phyloP scores from a whole-genome alignment of 2,888 invertebrate species.

The Mechanitis mazaeus region DNA sequence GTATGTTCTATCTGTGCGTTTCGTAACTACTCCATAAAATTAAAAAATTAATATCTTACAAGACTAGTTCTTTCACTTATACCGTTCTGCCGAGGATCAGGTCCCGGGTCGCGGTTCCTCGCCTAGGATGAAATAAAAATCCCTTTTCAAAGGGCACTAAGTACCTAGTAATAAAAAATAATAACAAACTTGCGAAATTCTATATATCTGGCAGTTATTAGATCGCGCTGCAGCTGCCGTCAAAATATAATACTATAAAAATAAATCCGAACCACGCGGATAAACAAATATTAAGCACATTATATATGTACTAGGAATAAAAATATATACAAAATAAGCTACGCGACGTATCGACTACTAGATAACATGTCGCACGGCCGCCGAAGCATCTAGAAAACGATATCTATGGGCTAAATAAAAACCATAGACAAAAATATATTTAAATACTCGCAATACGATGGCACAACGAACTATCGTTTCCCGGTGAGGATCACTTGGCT shows the following conservation, averaged over 20 bases:
- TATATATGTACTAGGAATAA: slow-evolving; percentile 38
- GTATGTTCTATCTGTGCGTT: slow-evolving; percentile 17
- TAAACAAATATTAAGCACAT: slow-evolving; percentile 45
- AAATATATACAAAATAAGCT: slow-evolving; percentile 61
- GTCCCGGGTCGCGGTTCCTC: slow-evolving; percentile 32
- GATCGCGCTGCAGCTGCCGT: slow-evolving; percentile 39
- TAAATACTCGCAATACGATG: not conserved
- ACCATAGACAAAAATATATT: not conserved
- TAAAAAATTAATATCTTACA: slow-evolving; percentile 24
- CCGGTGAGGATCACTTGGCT: slow-evolving; percentile 47
- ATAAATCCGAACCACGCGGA: slow-evolving; percentile 34
- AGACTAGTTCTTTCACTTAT: slow-evolving; percentile 36
- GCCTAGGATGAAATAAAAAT: slow-evolving; percentile 32
- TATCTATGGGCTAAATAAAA: too few relatives aligned
- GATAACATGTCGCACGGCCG: slow-evolving; percentile 43
- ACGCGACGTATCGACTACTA: slow-evolving; percentile 58
- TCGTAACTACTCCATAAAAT: slow-evolving; percentile 37
- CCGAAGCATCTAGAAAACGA: too few relatives aligned
- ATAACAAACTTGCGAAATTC: slow-evolving; percentile 37
- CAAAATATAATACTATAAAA: slow-evolving; percentile 43
- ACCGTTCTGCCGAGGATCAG: slow-evolving; percentile 30
- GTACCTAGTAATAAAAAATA: slow-evolving; percentile 40
- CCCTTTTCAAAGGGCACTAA: slow-evolving; percentile 35
- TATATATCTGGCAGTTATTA: slow-evolving; percentile 42
- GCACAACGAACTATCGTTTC: not conserved